Evolutionary conservation across 2,113 vertebrate genomes (phyloP).

Genomic region (Aix galericulata): DNA sequence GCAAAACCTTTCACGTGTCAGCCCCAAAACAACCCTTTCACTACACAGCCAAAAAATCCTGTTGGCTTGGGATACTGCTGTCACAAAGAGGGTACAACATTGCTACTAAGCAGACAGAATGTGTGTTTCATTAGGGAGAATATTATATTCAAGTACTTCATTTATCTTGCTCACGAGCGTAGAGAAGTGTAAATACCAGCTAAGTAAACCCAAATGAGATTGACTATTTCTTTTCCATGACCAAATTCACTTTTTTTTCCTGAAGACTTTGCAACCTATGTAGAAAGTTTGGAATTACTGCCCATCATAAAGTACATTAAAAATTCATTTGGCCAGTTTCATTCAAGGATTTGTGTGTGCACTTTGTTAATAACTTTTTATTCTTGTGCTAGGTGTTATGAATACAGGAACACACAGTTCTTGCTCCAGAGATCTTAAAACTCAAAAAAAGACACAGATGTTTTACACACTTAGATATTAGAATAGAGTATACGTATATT

Average conservation of each 20-base stretch:
- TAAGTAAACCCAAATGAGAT: not conserved
- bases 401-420: not conserved
- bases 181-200: not conserved
- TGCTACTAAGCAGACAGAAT: not conserved
- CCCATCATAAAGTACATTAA: not conserved
- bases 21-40: not conserved
- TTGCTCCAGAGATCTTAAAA: not conserved
- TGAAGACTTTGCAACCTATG: not conserved
- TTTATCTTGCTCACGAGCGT: not conserved
- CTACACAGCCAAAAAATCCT: not conserved
- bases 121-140: not conserved
- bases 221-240: not conserved
- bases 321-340: not conserved
- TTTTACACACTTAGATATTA: not conserved
- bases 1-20: not conserved
- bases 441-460: not conserved
- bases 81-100: not conserved
- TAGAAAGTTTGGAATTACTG: not conserved
- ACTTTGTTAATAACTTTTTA: not conserved
- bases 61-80: not conserved
- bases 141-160: not conserved
- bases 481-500: not conserved
- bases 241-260: not conserved
- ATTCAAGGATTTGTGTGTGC: not conserved
- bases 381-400: not conserved